Conservation (phyloP, 1,140 invertebrate genomes). For the Coptotermes formosanus region DNA sequence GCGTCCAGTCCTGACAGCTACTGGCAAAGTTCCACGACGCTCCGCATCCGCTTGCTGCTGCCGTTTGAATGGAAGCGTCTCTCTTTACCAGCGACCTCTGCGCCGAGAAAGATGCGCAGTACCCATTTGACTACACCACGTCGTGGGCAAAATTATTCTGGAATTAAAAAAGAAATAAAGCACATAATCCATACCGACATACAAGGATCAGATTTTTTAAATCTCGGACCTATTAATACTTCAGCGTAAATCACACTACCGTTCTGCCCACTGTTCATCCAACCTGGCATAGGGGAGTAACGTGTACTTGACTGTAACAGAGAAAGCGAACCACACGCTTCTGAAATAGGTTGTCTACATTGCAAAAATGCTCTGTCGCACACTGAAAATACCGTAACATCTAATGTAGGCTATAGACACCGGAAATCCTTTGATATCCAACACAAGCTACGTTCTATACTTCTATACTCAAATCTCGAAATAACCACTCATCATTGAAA, state of each 20-base stretch:
- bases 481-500: too few relatives aligned
- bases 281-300: too few relatives aligned
- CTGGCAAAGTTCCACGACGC: neutral
- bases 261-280: too few relatives aligned
- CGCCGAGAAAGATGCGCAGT: neutral
- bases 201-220: neutral
- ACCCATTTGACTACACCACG: neutral
- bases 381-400: too few relatives aligned
- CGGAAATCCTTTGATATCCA: too few relatives aligned
- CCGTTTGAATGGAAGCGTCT: constrained; percentile 9
- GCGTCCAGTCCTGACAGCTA: neutral
- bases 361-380: too few relatives aligned
- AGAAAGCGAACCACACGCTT: too few relatives aligned
- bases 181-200: neutral
- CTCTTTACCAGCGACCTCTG: neutral
- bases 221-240: neutral
- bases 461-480: too few relatives aligned
- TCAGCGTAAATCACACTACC: neutral
- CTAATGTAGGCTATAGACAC: too few relatives aligned
- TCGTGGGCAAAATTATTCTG: neutral
- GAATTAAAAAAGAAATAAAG: neutral
- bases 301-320: too few relatives aligned
- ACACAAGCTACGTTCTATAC: too few relatives aligned
- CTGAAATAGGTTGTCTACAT: too few relatives aligned
- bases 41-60: neutral